phyloP scores from a whole-genome alignment of 2,797 vertebrate species.

The Avahi laniger region DNA sequence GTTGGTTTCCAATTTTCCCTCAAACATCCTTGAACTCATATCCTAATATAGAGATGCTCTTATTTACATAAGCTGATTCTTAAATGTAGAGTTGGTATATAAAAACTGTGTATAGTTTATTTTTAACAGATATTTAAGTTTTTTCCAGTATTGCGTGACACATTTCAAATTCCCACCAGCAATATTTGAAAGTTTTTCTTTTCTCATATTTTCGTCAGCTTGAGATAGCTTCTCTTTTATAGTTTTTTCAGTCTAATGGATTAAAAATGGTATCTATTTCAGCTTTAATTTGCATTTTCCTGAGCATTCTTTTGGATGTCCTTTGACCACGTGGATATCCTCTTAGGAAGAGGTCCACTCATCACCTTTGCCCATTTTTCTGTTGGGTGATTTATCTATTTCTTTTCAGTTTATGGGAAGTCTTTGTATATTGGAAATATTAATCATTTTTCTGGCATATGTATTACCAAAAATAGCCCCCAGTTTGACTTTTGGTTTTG shows the following conservation, averaged over 20 bases:
- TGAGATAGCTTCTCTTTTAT: background rate
- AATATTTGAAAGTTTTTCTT: background rate
- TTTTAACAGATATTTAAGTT: conserved; percentile 56
- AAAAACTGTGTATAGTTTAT: background rate
- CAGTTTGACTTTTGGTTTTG: background rate
- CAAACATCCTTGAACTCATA: background rate
- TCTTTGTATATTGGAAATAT: background rate
- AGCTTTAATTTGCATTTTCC: background rate
- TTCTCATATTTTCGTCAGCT: conserved; percentile 34
- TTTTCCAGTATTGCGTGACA: background rate
- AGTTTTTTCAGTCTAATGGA: background rate
- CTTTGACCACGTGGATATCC: background rate
- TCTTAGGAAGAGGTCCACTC: background rate
- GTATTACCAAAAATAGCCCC: background rate
- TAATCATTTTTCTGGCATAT: background rate
- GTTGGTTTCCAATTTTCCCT: background rate
- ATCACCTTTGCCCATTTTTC: background rate
- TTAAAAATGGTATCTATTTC: background rate
- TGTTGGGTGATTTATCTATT: background rate
- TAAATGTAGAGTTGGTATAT: conserved; percentile 31
- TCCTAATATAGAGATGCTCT: background rate
- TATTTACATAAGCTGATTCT: conserved; percentile 37
- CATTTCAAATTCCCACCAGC: background rate
- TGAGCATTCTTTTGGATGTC: background rate
- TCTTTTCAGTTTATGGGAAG: background rate